Conservation (phyloP, 2,888 invertebrate genomes). For the Drosophila paracracens region DNA sequence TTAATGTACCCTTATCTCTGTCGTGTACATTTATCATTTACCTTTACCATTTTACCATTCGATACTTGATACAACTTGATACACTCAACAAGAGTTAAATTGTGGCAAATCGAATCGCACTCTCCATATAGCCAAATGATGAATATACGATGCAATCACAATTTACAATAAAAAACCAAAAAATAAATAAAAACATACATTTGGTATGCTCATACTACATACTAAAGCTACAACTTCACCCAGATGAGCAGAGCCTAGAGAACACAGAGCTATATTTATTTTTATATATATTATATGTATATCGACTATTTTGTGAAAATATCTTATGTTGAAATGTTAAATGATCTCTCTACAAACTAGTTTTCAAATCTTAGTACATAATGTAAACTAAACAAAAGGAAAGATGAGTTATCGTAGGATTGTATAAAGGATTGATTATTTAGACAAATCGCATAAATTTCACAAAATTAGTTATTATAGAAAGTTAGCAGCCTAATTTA, state of each 20-base stretch:
- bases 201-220: conserved; percentile 1
- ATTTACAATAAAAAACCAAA: background rate
- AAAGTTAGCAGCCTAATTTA: background rate
- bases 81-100: background rate
- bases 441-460: background rate
- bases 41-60: background rate
- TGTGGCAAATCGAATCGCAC: background rate
- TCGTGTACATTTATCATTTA: conserved; percentile 14
- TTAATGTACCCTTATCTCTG: conserved; percentile 8
- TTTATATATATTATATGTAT: background rate
- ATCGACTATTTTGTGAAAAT: background rate
- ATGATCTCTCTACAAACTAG: background rate
- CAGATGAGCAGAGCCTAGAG: conserved; percentile 26
- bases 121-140: background rate
- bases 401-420: background rate
- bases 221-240: conserved; percentile 37
- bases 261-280: conserved; percentile 14
- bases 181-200: background rate
- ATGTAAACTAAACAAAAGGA: background rate
- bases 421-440: background rate
- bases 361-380: background rate
- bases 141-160: background rate
- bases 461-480: background rate
- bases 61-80: conserved; percentile 2
- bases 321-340: background rate